Evolutionary conservation across 1,140 invertebrate species (phyloP), one percentile per base, ranked within the genome.

Genomic region (Sarcophaga bullata): DNA sequence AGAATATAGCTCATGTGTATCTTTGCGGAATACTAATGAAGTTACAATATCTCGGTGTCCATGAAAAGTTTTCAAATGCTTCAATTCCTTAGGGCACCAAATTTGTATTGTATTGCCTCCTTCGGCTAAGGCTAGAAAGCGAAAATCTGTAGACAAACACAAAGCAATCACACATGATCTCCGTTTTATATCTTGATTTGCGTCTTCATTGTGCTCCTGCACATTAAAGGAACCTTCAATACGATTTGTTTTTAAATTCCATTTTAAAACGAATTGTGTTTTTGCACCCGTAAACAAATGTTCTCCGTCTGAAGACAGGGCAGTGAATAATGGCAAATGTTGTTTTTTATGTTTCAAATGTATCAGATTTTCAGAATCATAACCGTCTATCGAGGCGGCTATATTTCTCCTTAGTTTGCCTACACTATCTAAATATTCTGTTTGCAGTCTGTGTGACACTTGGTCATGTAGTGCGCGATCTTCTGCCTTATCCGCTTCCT

Each of bases 1-100:
- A 62, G 97, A 98, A 87, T 97, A 99, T 54, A 99, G 91, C 37
- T 95, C 95, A 91, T 98, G 96, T n/a, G 95, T 94, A 83, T 95
- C 94, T 88, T 93, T 95, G 86, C 97, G 94, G 90, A 99, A 98
- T 25, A 94, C 94, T 80, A 99, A 87, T 46, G 96, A 96, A 73
- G 95, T 94, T 0, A 98, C 92, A 48, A 90, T 85, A 84, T 92
- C 94, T 87, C 95, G 93, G 86, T 98, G 96, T 0, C 95, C 95
- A 89, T 93, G 93, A 83, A 99, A 95, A 52, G 94, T 95, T 86
- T 97, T 95, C 6, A 98, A 86, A 85, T 94, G 93, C 86, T 94
- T 93, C 84, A 98, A 91, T 75, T 93, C 94, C 8, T 93, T 91
- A 8, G 95, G 94, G 89, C 97, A 93, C 95, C 97, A 97, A 62